Evolutionary conservation across 2,797 vertebrate genomes (phyloP).

Genomic region (Aldrovandia affinis): DNA sequence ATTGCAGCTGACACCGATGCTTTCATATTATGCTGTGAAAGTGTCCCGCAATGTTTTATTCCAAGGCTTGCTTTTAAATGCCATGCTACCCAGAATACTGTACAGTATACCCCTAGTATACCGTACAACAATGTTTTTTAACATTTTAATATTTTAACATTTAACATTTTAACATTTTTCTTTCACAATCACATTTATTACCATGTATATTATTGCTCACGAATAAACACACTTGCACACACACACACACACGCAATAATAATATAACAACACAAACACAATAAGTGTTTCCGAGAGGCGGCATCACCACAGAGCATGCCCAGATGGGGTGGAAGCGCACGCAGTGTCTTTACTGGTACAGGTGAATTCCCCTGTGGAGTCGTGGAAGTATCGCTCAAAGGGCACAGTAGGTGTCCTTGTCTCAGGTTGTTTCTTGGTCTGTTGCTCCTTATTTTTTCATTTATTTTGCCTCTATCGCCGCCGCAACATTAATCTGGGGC

Average conservation of each 20-base stretch:
- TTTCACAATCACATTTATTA: background rate
- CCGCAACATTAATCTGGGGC: background rate
- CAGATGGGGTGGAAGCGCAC: background rate
- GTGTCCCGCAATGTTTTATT: background rate
- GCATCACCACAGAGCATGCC: background rate
- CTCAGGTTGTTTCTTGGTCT: conserved; percentile 2
- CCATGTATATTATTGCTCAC: background rate
- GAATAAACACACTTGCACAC: background rate
- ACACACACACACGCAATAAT: background rate
- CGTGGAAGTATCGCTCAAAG: background rate
- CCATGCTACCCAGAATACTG: background rate
- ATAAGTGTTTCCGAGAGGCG: background rate
- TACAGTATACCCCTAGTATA: background rate
- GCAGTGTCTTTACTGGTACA: background rate
- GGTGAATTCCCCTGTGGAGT: background rate
- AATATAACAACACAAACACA: background rate
- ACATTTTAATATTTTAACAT: no score
- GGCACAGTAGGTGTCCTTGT: conserved; percentile 5
- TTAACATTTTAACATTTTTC: no score
- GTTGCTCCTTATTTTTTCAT: conserved; percentile 8
- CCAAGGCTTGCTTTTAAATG: background rate
- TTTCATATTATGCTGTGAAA: background rate
- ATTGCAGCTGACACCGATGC: background rate
- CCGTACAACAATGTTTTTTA: background rate
- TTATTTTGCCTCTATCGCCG: background rate